Base-by-base conservation (phyloP, 2,888 invertebrate genomes). In the Osedax frankpressi region DNA sequence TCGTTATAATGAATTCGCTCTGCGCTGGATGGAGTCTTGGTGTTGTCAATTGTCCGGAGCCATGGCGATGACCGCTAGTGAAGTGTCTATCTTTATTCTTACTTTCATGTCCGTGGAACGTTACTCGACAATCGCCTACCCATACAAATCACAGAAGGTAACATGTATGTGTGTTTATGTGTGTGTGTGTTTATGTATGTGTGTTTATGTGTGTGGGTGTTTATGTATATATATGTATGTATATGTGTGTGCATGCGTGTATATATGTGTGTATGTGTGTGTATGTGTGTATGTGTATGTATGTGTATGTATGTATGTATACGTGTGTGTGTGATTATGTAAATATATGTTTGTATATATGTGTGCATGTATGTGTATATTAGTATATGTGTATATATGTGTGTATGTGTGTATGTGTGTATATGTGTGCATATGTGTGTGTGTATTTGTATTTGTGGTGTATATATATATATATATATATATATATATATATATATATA, bases 71-170 rank as follows among this genome's bases (percentile, higher is more conserved):
- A 87, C 87, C 27, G 89, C 90, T 0, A 88, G 88, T 1, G 89
- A 90, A 79, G 76, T 76, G 1, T 89, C 90, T 3, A 88, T 90
- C 81, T 81, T 90, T 62, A 88, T 90, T 74, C 81, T 90, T 76
- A 88, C 89, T 1, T 89, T 89, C 79, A 89, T 90, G 87, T 89
- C 90, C 0, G 82, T 90, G 77, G 90, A 90, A 78, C 85, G 90
- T 77, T 90, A 88, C 71, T 27, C 78, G 26, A 73, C 74, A 6
- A 75, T 78, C 24, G 70, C 70, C 28, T 73, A 69, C 11, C 78
- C 78, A 1, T 71, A 73, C 28, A 70, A 70, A 28, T 63, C 67
- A 19, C 59, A 28, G 69, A 69, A 69, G 69, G 69, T 69, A n/a
- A 65, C 65, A 14, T 65, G 14, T 65, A 6, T 65, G 24, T n/a